phyloP scores from a whole-genome alignment of 2,888 invertebrate species.

The Parasteatoda lunata region DNA sequence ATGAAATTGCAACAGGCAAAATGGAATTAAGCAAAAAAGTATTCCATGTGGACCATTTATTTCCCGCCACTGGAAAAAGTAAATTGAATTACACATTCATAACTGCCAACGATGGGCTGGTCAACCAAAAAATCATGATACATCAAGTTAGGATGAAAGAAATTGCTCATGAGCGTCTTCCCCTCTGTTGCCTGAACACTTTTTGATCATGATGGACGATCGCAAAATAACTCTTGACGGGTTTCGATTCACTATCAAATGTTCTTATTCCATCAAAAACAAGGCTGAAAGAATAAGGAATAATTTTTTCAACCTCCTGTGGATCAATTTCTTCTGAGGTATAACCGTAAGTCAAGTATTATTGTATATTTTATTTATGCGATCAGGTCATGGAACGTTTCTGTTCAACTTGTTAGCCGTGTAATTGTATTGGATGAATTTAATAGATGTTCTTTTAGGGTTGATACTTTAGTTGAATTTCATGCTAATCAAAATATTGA shows the following conservation, averaged over 20 bases:
- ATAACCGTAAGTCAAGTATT: background rate
- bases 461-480: constrained; percentile 1
- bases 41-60: constrained; percentile 1
- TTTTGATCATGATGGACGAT: constrained; percentile 41
- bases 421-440: constrained; percentile 24
- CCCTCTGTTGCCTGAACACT: background rate
- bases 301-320: too few species aligned
- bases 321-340: background rate
- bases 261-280: constrained; percentile 16
- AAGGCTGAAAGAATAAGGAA: background rate
- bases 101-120: constrained; percentile 20
- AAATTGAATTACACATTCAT: constrained; percentile 47
- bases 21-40: background rate
- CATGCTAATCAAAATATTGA: too few species aligned
- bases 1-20: background rate
- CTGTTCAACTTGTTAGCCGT: background rate
- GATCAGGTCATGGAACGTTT: constrained; percentile 1
- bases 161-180: background rate
- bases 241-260: constrained; percentile 26
- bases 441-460: background rate
- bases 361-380: constrained; percentile 9
- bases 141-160: background rate
- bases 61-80: background rate
- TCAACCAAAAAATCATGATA: constrained; percentile 14
- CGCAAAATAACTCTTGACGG: constrained; percentile 13